A percentile compares a stretch with the other conserved stretches of the same genome.
phyloP scores from a whole-genome alignment of 64 coral and sea anemone genomes.

The Montipora foliosa region DNA sequence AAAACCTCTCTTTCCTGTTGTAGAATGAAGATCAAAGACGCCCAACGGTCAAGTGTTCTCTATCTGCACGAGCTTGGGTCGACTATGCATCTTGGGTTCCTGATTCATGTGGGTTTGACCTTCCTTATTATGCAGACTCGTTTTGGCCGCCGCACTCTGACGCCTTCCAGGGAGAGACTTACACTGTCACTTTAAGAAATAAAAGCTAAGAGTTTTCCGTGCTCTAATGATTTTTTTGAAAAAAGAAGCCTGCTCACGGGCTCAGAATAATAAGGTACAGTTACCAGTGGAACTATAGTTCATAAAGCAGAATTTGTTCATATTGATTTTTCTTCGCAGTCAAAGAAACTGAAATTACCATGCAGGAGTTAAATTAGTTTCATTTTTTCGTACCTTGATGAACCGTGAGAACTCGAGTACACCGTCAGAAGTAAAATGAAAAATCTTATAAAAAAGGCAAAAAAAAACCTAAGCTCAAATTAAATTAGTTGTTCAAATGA shows the following conservation, averaged over 20 bases:
- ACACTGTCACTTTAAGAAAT: not conserved
- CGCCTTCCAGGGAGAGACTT: not conserved
- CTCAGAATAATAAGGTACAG: not conserved
- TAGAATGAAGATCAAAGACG: conserved; percentile 33
- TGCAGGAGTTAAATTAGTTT: too few species aligned
- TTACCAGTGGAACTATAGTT: too few species aligned
- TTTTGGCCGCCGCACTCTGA: not conserved
- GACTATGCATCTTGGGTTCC: conserved; percentile 65
- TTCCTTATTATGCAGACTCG: conserved; percentile 56
- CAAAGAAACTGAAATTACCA: not conserved
- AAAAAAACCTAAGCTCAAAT: not conserved
- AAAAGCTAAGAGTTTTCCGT: too few species aligned
- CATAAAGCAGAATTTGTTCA: too few species aligned
- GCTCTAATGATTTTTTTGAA: not conserved
- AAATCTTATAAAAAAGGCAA: too few species aligned
- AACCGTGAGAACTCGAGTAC: not conserved
- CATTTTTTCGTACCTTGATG: not conserved
- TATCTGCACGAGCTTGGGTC: conserved; percentile 38
- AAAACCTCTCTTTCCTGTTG: not conserved
- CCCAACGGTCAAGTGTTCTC: not conserved
- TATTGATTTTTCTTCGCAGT: too few species aligned
- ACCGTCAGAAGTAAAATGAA: not conserved
- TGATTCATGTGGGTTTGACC: conserved; percentile 56
- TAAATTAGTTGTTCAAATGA: not conserved
- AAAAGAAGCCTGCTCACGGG: not conserved